phyloP scores from a whole-genome alignment of 2,797 vertebrate species.

The Hydrophis major region DNA sequence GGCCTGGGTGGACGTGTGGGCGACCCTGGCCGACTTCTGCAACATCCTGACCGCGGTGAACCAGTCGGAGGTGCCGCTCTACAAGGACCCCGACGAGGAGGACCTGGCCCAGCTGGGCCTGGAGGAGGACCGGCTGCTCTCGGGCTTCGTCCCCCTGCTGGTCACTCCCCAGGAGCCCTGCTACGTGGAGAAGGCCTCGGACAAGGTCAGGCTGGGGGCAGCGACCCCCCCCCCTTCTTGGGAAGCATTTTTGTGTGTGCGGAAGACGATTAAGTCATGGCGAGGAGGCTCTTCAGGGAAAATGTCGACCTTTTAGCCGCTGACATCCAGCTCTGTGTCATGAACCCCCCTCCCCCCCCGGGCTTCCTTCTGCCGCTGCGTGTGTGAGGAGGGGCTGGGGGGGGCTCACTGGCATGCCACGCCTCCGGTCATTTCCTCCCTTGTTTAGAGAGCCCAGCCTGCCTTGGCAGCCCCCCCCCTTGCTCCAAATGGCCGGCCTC shows the following conservation, averaged over 20 bases:
- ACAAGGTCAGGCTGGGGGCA: conserved; percentile 84
- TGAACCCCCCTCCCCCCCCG: conserved; percentile 80
- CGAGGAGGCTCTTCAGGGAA: conserved; percentile 93
- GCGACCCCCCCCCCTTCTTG: conserved; percentile 78
- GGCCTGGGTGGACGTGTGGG: conserved; percentile 88
- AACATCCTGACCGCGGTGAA: conserved; percentile 90
- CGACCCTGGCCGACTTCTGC: conserved; percentile 90
- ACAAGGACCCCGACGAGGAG: conserved; percentile 90
- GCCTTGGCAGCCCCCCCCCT: conserved; percentile 95
- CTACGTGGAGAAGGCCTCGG: conserved; percentile 90
- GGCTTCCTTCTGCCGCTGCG: conserved; percentile 55
- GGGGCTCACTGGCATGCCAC: conserved; percentile 92
- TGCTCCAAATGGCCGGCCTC: conserved; percentile 96
- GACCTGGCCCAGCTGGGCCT: conserved; percentile 81
- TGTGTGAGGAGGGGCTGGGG: no score
- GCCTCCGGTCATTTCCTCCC: conserved; percentile 99
- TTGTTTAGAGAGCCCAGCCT: conserved; percentile 99
- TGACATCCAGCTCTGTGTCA: conserved; percentile 91
- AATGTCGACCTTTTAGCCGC: conserved; percentile 96
- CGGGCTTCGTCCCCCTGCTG: conserved; percentile 81
- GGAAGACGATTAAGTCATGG: conserved; percentile 94
- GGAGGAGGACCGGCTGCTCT: conserved; percentile 81
- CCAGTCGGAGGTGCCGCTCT: conserved; percentile 91
- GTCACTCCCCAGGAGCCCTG: conserved; percentile 93
- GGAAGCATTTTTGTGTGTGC: conserved; percentile 87